Evolutionary conservation across 2,113 vertebrate species (phyloP).

Genomic region (Macaca mulatta): DNA sequence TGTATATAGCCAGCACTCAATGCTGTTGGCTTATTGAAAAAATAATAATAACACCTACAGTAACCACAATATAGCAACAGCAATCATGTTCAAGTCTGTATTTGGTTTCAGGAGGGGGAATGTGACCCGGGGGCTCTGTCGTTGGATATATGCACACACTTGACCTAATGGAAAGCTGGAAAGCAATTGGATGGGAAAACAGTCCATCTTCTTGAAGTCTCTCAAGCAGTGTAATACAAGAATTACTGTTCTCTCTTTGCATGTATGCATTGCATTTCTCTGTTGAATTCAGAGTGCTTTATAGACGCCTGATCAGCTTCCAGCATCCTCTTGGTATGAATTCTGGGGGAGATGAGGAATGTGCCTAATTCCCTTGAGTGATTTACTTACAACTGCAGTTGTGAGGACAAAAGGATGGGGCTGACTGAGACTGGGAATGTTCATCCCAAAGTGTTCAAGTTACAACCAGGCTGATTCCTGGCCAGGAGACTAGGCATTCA

Average conservation of each 20-base stretch:
- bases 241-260: constrained; percentile 44
- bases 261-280: constrained; percentile 17
- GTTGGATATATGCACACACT: not conserved
- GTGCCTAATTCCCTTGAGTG: not conserved
- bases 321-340: not conserved
- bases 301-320: not conserved
- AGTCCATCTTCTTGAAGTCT: constrained; percentile 32
- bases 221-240: not conserved
- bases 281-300: constrained; percentile 7
- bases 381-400: not conserved
- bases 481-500: rapidly evolving
- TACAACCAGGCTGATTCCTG: rapidly evolving
- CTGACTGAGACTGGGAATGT: rapidly evolving
- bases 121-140: not conserved
- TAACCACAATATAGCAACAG: not conserved
- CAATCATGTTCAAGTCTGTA: not conserved
- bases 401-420: not conserved
- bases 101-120: not conserved
- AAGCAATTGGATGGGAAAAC: constrained; percentile 12
- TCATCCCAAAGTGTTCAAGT: not conserved
- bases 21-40: not conserved
- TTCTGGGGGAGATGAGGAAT: not conserved
- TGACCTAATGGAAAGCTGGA: constrained; percentile 30
- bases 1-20: rapidly evolving
- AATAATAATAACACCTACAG: no score